A percentile compares a stretch with the other conserved stretches of the same genome.
Conservation (phyloP, 2,888 invertebrate species). For the Biston betularia region DNA sequence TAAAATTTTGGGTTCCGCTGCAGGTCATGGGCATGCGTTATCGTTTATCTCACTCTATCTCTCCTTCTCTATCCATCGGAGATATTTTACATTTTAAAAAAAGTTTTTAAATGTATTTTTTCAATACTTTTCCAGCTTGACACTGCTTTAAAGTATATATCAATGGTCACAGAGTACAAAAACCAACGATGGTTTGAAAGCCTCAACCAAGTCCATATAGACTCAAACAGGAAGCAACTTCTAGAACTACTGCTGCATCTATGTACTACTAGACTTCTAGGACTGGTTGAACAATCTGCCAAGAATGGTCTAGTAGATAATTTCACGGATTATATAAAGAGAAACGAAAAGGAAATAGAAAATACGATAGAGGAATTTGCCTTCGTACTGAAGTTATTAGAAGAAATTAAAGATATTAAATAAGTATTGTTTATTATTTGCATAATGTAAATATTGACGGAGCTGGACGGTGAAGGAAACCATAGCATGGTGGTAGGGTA, state of each 20-base stretch:
- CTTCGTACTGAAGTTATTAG: slow-evolving; percentile 58
- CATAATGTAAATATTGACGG: no score
- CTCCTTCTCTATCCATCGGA: no score
- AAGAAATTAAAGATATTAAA: slow-evolving; percentile 40
- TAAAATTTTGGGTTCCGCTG: no score
- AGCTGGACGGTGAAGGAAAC: no score
- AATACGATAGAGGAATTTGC: slow-evolving; percentile 56
- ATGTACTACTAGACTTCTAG: slow-evolving; percentile 54
- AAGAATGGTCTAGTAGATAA: slow-evolving; percentile 53
- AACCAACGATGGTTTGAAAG: slow-evolving; percentile 66
- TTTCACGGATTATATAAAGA: slow-evolving; percentile 51
- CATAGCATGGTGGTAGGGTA: no score
- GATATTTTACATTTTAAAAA: background rate
- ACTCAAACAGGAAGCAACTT: slow-evolving; percentile 47
- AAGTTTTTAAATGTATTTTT: background rate
- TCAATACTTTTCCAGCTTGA: slow-evolving; percentile 76
- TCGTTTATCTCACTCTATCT: no score
- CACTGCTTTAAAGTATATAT: slow-evolving; percentile 63
- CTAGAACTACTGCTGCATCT: slow-evolving; percentile 65
- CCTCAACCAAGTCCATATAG: slow-evolving; percentile 61
- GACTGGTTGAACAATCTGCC: slow-evolving; percentile 60
- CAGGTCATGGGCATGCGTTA: no score
- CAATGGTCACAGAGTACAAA: slow-evolving; percentile 59
- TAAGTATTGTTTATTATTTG: background rate
- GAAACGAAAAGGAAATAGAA: slow-evolving; percentile 50